phyloP scores from a whole-genome alignment of 2,797 vertebrate genomes.

The Bradypodion ventrale region DNA sequence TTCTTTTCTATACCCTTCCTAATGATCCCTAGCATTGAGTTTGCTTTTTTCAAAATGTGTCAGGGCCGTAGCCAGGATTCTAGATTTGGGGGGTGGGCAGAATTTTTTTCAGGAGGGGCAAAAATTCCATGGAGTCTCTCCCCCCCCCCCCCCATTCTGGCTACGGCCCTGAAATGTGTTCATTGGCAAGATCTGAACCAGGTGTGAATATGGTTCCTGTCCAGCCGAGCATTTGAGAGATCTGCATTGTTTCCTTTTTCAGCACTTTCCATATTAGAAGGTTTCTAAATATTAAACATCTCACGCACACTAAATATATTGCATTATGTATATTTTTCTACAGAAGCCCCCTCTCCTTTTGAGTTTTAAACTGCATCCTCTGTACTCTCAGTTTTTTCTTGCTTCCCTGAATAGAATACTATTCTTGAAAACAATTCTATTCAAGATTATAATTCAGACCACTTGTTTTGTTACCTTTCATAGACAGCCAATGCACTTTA shows the following conservation, averaged over 20 bases:
- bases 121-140: too few relatives aligned
- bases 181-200: background rate
- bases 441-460: conserved; percentile 48
- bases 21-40: too few relatives aligned
- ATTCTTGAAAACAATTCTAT: too few relatives aligned
- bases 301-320: background rate
- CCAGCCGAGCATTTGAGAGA: background rate
- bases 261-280: background rate
- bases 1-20: too few relatives aligned
- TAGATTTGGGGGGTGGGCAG: too few relatives aligned
- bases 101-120: too few relatives aligned
- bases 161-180: too few relatives aligned
- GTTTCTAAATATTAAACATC: background rate
- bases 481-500: conserved; percentile 40
- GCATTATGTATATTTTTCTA: background rate
- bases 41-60: too few relatives aligned
- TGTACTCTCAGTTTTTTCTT: conserved; percentile 22
- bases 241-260: background rate
- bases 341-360: background rate
- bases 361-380: background rate
- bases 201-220: background rate
- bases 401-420: conserved; percentile 45
- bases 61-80: too few relatives aligned
- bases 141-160: too few relatives aligned
- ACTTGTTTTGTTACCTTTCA: conserved; percentile 56